Percentiles rank a stretch among this genome's conserved stretches.
phyloP scores from a whole-genome alignment of 2,113 vertebrate genomes.

The Seriola dumerili region DNA sequence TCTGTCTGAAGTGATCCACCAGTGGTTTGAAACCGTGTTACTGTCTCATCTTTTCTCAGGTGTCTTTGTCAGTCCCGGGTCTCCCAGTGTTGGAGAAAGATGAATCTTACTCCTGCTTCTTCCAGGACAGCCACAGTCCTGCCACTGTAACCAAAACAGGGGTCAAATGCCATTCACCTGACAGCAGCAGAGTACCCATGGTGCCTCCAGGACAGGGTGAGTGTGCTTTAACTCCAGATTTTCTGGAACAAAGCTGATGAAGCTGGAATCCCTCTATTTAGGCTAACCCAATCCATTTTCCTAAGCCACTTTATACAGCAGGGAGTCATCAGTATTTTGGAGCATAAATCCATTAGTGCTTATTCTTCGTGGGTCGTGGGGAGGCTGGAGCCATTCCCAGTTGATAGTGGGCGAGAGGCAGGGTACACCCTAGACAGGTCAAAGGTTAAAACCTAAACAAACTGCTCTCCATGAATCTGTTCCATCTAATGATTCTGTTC shows the following conservation, averaged over 20 bases:
- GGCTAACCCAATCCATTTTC: constrained; percentile 45
- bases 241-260: background rate
- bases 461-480: background rate
- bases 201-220: constrained; percentile 90
- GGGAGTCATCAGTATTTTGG: constrained; percentile 43
- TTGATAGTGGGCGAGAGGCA: background rate
- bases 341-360: background rate
- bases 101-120: constrained; percentile 92
- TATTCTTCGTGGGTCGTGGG: background rate
- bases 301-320: constrained; percentile 26
- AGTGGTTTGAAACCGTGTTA: background rate
- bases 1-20: background rate
- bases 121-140: constrained; percentile 87
- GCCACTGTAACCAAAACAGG: constrained; percentile 87
- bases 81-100: constrained; percentile 87
- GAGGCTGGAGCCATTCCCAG: background rate
- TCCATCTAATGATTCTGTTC: background rate
- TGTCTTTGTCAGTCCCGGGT: constrained; percentile 88
- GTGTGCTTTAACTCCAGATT: constrained; percentile 33
- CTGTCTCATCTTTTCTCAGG: constrained; percentile 76
- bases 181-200: constrained; percentile 83
- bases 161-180: constrained; percentile 91
- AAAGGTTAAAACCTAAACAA: background rate
- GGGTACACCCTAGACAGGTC: background rate
- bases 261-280: background rate